phyloP scores from a whole-genome alignment of 2,888 invertebrate species.

The Noctua janthina region DNA sequence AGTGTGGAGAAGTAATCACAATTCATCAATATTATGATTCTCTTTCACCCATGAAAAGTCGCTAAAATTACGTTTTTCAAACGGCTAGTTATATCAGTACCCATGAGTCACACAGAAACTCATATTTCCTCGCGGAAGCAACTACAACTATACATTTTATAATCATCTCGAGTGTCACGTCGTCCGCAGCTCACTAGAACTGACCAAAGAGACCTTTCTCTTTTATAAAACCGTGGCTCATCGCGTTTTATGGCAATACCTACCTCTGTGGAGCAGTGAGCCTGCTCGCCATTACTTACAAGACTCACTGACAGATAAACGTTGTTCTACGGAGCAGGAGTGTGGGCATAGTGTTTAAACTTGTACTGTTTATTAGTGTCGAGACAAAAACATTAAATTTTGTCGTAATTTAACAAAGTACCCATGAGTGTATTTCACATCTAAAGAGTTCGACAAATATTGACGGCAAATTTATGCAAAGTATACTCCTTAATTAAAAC shows the following conservation, averaged over 20 bases:
- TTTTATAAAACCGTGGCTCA: not conserved
- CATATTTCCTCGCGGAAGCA: not conserved
- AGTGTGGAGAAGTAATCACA: too few relatives aligned
- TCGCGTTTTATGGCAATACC: not conserved
- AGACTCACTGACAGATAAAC: not conserved
- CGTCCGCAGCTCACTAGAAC: not conserved
- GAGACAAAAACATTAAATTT: not conserved
- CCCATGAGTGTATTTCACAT: not conserved
- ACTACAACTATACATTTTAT: not conserved
- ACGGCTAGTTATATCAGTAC: not conserved
- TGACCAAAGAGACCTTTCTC: not conserved
- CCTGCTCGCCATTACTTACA: conserved; percentile 1
- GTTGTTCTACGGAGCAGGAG: not conserved
- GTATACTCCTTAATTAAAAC: not conserved
- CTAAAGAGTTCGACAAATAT: not conserved
- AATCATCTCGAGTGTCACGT: not conserved
- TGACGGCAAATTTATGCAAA: not conserved
- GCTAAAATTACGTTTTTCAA: not conserved
- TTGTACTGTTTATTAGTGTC: not conserved
- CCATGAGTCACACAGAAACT: not conserved
- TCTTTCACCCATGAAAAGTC: not conserved
- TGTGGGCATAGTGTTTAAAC: not conserved
- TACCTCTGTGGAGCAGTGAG: not conserved
- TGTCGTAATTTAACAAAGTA: not conserved
- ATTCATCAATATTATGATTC: not conserved